Base-by-base conservation (phyloP, 2,797 vertebrate species). In the Chelon labrosus region DNA sequence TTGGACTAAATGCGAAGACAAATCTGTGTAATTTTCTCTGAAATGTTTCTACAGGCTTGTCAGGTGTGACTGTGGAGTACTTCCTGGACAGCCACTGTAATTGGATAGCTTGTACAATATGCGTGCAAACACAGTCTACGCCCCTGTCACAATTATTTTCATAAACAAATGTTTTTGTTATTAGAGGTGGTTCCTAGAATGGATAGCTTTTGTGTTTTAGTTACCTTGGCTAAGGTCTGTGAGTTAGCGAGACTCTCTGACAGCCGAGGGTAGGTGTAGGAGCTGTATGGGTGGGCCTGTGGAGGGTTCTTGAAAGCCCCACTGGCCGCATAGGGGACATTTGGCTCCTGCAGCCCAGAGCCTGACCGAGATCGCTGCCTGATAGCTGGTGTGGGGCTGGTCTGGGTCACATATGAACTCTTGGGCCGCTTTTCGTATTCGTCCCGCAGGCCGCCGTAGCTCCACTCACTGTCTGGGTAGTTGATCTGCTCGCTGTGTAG, bases 251-350 rank as follows among this genome's bases (percentile, higher is more conserved):
- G 88, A 77, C 93, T 95, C 94, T 99, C 98, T 0, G 97, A 98
- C 84, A 99, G 91, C 74, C 98, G 96, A 16, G 98, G 97, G 88
- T 99, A 99, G 68, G 98, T 99, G 91, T 98, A 99, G 67, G 98
- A 99, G 93, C 95, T 98, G 94, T 99, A 99, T 0, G 96, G 90
- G 69, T 97, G 96, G 65, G 96, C 96, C 79, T 98, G 97, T 57
- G 96, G 93, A 54, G 95, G 95, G 73, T 95, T 94, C 94, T 96
- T 98, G 88, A 99, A 97, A 62, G 95, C 94, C 73, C 96, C 96
- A 1, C 91, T 85, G 57, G 95, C 93, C 51, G 95, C 95, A 0
- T 96, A 98, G 41, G 97, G 96, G 81, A 96, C 83, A 80, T 94
- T 94, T 0, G 97, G 97, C 89, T 99, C 98, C 94, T 99, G 97